Percentiles rank a stretch among this genome's conserved stretches.
Conservation (phyloP, 1,140 invertebrate species). For the Drosophila nigrodunni region DNA sequence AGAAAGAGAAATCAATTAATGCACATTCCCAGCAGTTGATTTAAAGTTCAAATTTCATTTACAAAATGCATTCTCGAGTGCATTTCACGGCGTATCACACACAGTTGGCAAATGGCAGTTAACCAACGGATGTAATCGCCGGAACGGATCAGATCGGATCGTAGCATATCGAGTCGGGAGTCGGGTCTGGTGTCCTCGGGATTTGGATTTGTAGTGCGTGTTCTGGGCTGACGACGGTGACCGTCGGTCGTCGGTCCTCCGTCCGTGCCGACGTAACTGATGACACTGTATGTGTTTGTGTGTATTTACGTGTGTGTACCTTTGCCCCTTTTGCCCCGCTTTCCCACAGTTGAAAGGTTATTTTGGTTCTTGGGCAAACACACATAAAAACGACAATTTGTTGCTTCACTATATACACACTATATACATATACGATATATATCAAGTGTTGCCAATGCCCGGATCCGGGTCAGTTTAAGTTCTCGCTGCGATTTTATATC, state of each 20-base stretch:
- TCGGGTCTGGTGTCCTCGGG: constrained; percentile 25
- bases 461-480: constrained; percentile 35
- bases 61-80: constrained; percentile 79
- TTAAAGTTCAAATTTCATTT: constrained; percentile 78
- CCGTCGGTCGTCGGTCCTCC: constrained; percentile 36
- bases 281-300: constrained; percentile 27
- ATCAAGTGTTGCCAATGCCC: constrained; percentile 36
- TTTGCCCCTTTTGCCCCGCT: constrained; percentile 1
- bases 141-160: constrained; percentile 45
- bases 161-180: constrained; percentile 41
- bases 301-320: too few relatives aligned
- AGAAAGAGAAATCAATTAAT: constrained; percentile 53
- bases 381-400: constrained; percentile 50
- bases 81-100: constrained; percentile 74
- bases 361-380: constrained; percentile 45
- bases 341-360: constrained; percentile 30
- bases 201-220: constrained; percentile 53
- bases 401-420: constrained; percentile 8
- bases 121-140: constrained; percentile 63
- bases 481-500: constrained; percentile 45
- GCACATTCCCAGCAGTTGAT: constrained; percentile 43
- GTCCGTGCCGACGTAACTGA: constrained; percentile 39
- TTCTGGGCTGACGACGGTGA: constrained; percentile 49
- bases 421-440: constrained; percentile 48
- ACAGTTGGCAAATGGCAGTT: constrained; percentile 33